phyloP scores from a whole-genome alignment of 35 echinoderm and acorn worm species.

The Ophiothrix spiculata region DNA sequence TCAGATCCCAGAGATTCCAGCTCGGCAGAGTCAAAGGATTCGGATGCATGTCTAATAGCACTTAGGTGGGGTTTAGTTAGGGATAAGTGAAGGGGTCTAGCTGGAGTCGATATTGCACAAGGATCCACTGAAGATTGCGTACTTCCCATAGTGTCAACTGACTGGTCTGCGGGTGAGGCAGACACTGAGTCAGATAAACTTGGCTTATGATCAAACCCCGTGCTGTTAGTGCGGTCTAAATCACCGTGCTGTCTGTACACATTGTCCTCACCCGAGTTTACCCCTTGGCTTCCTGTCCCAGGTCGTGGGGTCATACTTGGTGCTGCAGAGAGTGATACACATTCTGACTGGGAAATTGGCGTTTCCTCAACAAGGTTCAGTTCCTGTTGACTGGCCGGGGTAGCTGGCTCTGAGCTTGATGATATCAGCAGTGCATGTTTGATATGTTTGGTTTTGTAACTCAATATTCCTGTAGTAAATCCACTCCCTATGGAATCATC shows the following conservation, averaged over 20 bases:
- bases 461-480: neutral
- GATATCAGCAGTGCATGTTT: neutral
- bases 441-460: neutral
- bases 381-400: neutral
- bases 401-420: neutral
- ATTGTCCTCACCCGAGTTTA: neutral
- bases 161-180: neutral
- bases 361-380: neutral
- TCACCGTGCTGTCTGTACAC: neutral
- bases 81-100: neutral
- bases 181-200: neutral
- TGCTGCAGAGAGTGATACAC: neutral
- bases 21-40: constrained; percentile 20
- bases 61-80: constrained; percentile 22
- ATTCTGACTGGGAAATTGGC: neutral
- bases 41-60: constrained; percentile 16
- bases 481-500: neutral
- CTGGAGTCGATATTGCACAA: neutral
- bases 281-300: neutral
- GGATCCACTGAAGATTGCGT: neutral
- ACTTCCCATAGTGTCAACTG: constrained; percentile 4
- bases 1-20: constrained; percentile 25
- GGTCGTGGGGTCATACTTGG: neutral
- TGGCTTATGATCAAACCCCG: neutral
- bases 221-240: neutral